Evolutionary conservation across 2,797 vertebrate genomes (phyloP), one percentile per base, ranked within the genome.

Genomic region (Eurystomus glaucurus): DNA sequence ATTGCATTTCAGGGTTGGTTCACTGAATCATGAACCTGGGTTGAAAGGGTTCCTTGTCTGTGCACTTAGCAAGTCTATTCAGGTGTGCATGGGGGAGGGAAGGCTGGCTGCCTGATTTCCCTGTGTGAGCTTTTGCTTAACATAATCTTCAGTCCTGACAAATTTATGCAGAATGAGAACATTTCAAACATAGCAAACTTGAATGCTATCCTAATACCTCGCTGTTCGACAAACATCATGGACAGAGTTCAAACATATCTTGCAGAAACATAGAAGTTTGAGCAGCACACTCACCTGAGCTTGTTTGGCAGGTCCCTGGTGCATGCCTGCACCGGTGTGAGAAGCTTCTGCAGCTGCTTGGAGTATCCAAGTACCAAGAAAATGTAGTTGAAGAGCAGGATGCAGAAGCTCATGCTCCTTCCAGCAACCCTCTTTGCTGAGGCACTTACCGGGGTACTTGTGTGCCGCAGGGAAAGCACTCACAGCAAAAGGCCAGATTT

Each of bases 141-240:
- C 93, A 55, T 33, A 68, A 94, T 93, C 71, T 91, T 64, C 64
- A 88, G 41, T 66, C 93, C 64, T 74, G 86, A 90, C 85, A 93
- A 92, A 92, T 95, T 85, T 94, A 88, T 93, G 88, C 93, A 78
- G 95, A 93, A 33, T 37, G 78, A 91, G 81, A 95, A 88, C 86
- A 85, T 77, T 91, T 96, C 86, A 77, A 79, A 87, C 37, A 41
- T 10, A 57, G 68, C 10, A 4, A 51, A 78, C 72, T 69, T 5
- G 9, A 81, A 61, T 26, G 52, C 69, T 91, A 9, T 70, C 89
- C 85, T 91, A 90, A 93, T 31, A 65, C 65, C 65, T 86, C 1
- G 0, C 76, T 48, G 54, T 16, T 82, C 2, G 0, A 62, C 74
- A 96, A 93, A 76, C 80, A 70, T 31, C 46, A 4, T 14, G 48